These are phyloP conservation scores for Lasioglossum marginatum DNA, from an alignment of 2,888 invertebrate species.

Conservation along the genomic window DNA sequence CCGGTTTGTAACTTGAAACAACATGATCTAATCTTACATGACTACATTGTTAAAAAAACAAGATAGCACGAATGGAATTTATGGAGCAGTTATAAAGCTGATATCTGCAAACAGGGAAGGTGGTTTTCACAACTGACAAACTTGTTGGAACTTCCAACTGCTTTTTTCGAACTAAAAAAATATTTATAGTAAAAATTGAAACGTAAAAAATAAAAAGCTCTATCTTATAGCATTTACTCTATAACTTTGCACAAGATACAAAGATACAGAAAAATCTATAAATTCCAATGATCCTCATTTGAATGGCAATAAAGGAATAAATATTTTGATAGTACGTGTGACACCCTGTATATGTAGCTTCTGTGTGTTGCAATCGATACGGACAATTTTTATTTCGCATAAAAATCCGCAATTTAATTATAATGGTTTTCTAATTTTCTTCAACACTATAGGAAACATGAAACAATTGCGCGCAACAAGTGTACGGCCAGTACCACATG, in stretches of 20 bases:
- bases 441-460: neutral
- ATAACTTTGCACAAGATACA: neutral
- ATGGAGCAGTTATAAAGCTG: neutral
- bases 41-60: neutral
- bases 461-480: constrained; percentile 22
- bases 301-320: neutral
- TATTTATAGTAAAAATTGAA: neutral
- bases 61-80: neutral
- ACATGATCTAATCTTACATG: neutral
- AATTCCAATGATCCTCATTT: neutral
- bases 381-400: neutral
- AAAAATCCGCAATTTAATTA: neutral
- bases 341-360: too few species aligned
- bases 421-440: neutral
- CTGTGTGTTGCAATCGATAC: neutral
- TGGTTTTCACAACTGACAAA: neutral
- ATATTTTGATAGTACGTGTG: neutral
- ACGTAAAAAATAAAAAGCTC: neutral
- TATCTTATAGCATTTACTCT: neutral
- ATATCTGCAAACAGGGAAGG: neutral
- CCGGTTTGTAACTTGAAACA: neutral
- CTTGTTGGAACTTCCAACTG: neutral
- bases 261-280: neutral
- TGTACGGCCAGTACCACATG: constrained; percentile 37
- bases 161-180: neutral